These are phyloP conservation scores for Echinometra lucunter DNA, from an alignment of 53 echinoderm and acorn worm species.

Conservation along the genomic window DNA sequence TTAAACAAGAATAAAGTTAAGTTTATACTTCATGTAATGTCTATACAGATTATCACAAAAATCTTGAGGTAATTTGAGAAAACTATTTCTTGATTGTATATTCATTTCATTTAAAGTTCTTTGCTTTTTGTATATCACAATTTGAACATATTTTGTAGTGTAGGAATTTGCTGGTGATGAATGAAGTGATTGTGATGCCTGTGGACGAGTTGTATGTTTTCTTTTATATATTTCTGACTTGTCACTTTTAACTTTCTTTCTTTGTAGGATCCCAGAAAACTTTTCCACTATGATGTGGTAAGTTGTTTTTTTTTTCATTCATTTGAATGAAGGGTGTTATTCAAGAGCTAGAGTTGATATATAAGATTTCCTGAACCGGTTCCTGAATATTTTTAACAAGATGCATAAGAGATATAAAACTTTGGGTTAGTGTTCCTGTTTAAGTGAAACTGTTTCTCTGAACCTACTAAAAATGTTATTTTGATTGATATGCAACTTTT, in stretches of 20 bases:
- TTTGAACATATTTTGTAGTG: too few relatives aligned
- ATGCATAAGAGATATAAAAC: too few relatives aligned
- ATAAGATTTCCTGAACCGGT: too few relatives aligned
- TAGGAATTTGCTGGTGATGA: too few relatives aligned
- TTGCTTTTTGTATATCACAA: too few relatives aligned
- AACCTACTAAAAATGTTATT: too few relatives aligned
- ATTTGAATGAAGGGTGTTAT: background rate
- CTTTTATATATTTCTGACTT: background rate
- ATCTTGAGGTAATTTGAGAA: background rate
- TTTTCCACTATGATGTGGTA: slow-evolving; percentile 98
- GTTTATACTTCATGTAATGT: background rate
- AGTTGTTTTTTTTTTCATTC: slow-evolving; percentile 55
- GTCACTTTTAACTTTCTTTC: background rate
- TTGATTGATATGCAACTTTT: too few relatives aligned
- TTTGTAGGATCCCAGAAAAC: slow-evolving; percentile 87
- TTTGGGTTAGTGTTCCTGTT: too few relatives aligned
- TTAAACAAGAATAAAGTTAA: background rate
- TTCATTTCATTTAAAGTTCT: background rate
- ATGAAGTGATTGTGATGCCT: background rate
- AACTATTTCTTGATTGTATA: background rate
- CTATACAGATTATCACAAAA: background rate
- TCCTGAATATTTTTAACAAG: too few relatives aligned
- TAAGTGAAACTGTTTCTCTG: too few relatives aligned
- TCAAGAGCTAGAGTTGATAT: too few relatives aligned
- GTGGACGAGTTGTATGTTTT: background rate